These are phyloP conservation scores for Camponotus fellah DNA, from an alignment of 2,888 invertebrate species.

Conservation along the genomic window DNA sequence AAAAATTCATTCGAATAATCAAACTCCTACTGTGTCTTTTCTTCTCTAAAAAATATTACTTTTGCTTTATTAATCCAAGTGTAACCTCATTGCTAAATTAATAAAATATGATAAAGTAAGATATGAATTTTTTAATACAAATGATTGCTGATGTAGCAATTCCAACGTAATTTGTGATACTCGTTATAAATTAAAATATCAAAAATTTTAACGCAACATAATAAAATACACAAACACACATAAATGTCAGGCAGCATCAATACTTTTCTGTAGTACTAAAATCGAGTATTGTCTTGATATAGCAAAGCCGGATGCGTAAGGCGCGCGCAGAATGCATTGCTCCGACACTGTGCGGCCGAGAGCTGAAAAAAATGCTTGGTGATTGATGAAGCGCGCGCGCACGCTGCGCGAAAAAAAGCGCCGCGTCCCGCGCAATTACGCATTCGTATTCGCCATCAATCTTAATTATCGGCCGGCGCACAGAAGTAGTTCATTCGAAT, in stretches of 20 bases:
- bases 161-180: background rate
- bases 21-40: too few relatives aligned
- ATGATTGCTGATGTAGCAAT: background rate
- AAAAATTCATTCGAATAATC: too few relatives aligned
- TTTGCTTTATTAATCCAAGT: background rate
- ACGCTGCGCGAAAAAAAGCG: conserved; percentile 63
- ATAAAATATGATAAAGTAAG: background rate
- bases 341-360: conserved; percentile 34
- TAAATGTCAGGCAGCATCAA: conserved; percentile 14
- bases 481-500: conserved; percentile 75
- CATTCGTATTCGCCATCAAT: conserved; percentile 75
- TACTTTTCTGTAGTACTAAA: conserved; percentile 17
- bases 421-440: conserved; percentile 74
- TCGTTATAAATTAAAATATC: background rate
- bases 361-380: conserved; percentile 66
- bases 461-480: conserved; percentile 70
- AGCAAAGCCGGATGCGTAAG: conserved; percentile 63
- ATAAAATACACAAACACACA: background rate
- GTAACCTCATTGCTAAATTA: background rate
- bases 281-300: conserved; percentile 37
- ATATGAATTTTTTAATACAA: background rate
- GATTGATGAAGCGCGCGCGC: conserved; percentile 73
- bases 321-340: conserved; percentile 70
- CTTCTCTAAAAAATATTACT: too few relatives aligned
- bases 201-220: conserved; percentile 4